Evolutionary conservation across 2,797 vertebrate genomes (phyloP), one percentile per base, ranked within the genome.

Genomic region (Sebastes melanostomus): DNA sequence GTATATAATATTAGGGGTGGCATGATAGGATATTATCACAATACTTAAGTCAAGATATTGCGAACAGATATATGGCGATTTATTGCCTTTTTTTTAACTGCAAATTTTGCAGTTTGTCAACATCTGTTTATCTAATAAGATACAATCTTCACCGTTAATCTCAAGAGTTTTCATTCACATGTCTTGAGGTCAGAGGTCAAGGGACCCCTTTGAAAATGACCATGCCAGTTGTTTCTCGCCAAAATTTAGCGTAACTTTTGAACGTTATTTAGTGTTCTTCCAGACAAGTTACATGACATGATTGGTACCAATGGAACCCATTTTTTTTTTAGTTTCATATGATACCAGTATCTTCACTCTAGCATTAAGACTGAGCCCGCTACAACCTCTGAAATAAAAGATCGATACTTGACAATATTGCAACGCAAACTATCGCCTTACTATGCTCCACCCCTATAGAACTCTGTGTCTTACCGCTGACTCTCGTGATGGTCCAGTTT

Each of bases 401-500:
- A n/a, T n/a, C 8, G 8, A 52, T 52, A n/a, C 46, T 52, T 9
- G 46, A 52, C 46, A 52, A 8, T 52, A 52, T n/a, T 52, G 46
- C 46, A 2, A 10, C 4, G 18, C 46, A 20, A 52, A 52, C 2
- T 9, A 52, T 52, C 18, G 46, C 18, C 46, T 52, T 52, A 8
- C 46, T 9, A 20, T n/a, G 46, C 46, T 52, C 46, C 46, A 52
- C 8, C 46, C 46, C 3, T n/a, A n/a, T 20, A 6, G 2, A 20
- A 18, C n/a, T 72, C 46, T 11, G 22, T 20, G 34, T 65, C 93
- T 94, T 92, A 99, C 98, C 98, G 14, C 95, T 98, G 86, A 99
- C 94, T 76, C 98, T 96, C 14, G 96, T 97, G 91, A 99, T 96
- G 83, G 98, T 99, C 98, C 98, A 99, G 89, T 99, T 99, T 89